A percentile compares a stretch with the other conserved stretches of the same genome.
These are phyloP conservation scores for Philantomba maxwellii DNA, from an alignment of 2,113 vertebrate genomes.

Conservation along the genomic window DNA sequence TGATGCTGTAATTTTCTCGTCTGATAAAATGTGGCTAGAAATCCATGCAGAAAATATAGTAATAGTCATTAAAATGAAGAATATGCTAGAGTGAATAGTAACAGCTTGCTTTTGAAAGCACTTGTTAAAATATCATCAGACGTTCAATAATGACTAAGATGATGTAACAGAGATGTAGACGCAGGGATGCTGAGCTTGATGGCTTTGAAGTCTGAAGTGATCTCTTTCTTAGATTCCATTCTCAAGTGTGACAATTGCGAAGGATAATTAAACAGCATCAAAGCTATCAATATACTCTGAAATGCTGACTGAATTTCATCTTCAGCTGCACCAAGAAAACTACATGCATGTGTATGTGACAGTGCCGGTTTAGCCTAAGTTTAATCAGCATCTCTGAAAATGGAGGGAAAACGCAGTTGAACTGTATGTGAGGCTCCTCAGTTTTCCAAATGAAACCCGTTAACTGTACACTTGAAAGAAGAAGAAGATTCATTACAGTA, in stretches of 20 bases:
- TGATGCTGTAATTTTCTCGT: conserved; percentile 54
- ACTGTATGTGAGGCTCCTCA: background rate
- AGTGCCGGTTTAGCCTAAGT: background rate
- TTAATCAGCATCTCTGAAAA: conserved; percentile 15
- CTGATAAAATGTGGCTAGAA: conserved; percentile 48
- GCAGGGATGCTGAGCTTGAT: background rate
- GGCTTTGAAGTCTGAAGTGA: background rate
- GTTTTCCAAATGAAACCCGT: conserved; percentile 3
- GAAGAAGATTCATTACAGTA: background rate
- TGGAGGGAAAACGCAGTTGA: background rate
- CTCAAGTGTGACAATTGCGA: conserved; percentile 10
- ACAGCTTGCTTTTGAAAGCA: conserved; percentile 52
- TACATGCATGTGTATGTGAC: background rate
- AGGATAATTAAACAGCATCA: conserved; percentile 2
- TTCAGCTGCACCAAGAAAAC: background rate
- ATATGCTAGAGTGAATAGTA: conserved; percentile 26
- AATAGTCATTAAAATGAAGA: conserved; percentile 56
- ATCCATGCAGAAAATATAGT: conserved; percentile 53
- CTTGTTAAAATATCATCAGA: conserved; percentile 59
- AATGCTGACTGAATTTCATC: background rate
- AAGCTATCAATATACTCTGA: conserved; percentile 22
- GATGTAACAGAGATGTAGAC: background rate
- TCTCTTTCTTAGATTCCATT: background rate
- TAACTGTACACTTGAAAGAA: background rate
- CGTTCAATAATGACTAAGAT: conserved; percentile 8